These are phyloP conservation scores for Capricornis sumatraensis DNA, from an alignment of 2,113 vertebrate species.

Conservation along the genomic window DNA sequence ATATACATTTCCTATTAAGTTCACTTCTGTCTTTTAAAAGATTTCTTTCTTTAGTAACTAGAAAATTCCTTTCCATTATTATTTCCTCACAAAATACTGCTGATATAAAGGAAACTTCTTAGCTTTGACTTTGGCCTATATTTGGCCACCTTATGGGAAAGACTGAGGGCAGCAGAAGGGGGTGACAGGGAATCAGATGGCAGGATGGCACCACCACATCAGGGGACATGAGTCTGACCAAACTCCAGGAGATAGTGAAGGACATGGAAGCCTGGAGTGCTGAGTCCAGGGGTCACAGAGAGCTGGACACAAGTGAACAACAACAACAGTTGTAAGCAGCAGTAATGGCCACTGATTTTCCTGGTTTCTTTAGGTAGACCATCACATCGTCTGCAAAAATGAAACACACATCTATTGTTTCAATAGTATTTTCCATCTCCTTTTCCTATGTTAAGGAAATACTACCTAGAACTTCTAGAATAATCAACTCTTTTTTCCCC, in stretches of 20 bases:
- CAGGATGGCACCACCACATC: neutral
- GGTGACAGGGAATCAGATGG: neutral
- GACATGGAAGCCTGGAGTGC: neutral
- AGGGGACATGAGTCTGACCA: neutral
- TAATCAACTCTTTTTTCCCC: neutral
- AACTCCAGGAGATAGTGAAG: neutral
- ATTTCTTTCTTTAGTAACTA: neutral
- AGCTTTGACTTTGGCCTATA: neutral
- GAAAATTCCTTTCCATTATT: neutral
- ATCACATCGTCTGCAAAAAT: neutral
- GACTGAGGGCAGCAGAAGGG: neutral
- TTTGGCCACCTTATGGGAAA: neutral
- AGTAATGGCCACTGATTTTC: neutral
- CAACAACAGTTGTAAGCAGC: neutral
- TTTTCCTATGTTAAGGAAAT: neutral
- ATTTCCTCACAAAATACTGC: neutral
- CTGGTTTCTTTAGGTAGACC: neutral
- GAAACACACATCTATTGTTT: neutral
- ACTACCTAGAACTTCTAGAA: neutral
- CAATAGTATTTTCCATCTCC: neutral
- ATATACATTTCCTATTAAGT: neutral
- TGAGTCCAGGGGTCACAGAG: neutral
- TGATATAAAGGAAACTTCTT: neutral
- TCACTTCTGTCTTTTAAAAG: constrained; percentile 27
- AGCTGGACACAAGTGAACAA: neutral